Percentiles rank a stretch among this genome's conserved stretches.
Conservation (phyloP, 2,888 invertebrate species). For the Eupithecia subfuscata region DNA sequence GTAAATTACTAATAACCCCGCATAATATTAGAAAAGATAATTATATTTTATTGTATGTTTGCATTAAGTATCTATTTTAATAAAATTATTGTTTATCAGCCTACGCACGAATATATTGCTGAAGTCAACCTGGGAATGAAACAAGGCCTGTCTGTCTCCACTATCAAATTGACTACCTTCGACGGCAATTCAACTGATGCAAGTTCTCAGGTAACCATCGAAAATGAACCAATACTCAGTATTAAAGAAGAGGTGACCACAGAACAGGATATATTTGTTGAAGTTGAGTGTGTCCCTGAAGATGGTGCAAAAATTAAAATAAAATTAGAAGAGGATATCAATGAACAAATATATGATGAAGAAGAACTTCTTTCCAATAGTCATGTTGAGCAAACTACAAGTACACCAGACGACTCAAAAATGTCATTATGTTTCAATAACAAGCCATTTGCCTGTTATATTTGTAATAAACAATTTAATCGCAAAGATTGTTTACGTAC, state of each 20-base stretch:
- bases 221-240: neutral
- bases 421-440: neutral
- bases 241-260: neutral
- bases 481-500: neutral
- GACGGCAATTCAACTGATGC: neutral
- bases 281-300: neutral
- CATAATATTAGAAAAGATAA: too few species aligned
- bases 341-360: neutral
- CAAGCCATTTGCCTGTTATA: neutral
- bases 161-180: neutral
- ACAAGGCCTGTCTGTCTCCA: neutral
- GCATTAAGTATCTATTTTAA: neutral
- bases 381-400: neutral
- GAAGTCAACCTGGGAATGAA: neutral
- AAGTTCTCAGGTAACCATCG: neutral
- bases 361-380: neutral
- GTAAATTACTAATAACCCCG: too few species aligned
- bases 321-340: neutral
- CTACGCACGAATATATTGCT: neutral
- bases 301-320: neutral
- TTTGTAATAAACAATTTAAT: conserved; percentile 8
- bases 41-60: neutral
- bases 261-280: neutral
- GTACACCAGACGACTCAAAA: neutral
- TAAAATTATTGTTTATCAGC: neutral